Conservation (phyloP, 2,797 vertebrate species). For the Pangasius krempfi region DNA sequence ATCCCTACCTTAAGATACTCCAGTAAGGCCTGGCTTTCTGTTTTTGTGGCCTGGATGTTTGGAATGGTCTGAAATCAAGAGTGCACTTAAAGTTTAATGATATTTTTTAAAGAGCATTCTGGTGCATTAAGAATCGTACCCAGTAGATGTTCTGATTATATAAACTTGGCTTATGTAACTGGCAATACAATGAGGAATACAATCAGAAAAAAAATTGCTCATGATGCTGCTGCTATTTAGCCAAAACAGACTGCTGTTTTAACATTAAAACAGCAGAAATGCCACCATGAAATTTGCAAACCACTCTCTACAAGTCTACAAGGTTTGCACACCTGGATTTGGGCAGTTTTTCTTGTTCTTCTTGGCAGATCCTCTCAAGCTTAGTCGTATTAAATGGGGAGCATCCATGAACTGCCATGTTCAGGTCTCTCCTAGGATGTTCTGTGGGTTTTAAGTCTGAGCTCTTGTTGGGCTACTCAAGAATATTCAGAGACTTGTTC, state of each 20-base stretch:
- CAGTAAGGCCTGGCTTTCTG: not conserved
- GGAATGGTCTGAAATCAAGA: constrained; percentile 2
- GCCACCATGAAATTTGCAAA: not conserved
- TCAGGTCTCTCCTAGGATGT: not conserved
- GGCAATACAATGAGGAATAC: not conserved
- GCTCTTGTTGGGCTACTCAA: not conserved
- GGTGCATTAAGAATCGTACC: not conserved
- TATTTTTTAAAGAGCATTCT: not conserved
- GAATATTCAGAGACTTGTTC: not conserved
- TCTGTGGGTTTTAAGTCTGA: not conserved
- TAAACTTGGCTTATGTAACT: not conserved
- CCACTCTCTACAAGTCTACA: no score
- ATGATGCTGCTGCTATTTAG: not conserved
- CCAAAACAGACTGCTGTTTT: not conserved
- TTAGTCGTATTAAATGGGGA: not conserved
- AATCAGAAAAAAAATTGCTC: no score
- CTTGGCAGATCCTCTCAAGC: not conserved
- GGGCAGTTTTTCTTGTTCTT: not conserved
- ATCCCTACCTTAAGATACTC: constrained; percentile 12
- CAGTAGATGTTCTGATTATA: not conserved
- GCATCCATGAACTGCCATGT: not conserved
- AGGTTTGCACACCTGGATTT: not conserved
- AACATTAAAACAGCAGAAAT: not conserved
- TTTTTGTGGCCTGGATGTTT: not conserved
- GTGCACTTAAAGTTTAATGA: not conserved